Percentiles rank a stretch among this genome's conserved stretches.
phyloP scores from a whole-genome alignment of 53 echinoderm and acorn worm genomes.

The Paelopatides confundens region DNA sequence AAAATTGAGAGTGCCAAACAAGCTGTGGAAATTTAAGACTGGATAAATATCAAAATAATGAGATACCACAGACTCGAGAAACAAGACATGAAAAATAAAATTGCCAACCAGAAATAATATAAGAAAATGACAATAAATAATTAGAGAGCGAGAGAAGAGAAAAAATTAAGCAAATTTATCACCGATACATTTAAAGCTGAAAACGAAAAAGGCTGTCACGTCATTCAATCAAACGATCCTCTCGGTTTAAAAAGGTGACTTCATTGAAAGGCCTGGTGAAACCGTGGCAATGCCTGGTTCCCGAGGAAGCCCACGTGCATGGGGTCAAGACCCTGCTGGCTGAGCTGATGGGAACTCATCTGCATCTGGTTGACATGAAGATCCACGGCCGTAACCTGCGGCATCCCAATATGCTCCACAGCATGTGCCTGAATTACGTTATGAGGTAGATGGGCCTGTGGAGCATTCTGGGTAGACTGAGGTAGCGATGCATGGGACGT shows the following conservation, averaged over 20 bases:
- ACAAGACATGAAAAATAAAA: not conserved
- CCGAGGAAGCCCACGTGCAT: constrained; percentile 74
- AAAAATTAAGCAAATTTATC: not conserved
- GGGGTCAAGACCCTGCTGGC: constrained; percentile 64
- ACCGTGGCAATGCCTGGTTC: constrained; percentile 89
- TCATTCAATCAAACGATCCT: constrained; percentile 19
- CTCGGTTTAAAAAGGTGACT: constrained; percentile 35
- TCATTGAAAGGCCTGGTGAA: constrained; percentile 99
- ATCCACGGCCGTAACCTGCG: constrained; percentile 62
- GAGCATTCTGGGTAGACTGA: constrained; percentile 74
- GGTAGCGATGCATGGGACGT: constrained; percentile 77
- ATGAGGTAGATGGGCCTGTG: constrained; percentile 84
- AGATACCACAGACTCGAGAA: not conserved
- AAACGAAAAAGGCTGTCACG: constrained; percentile 41
- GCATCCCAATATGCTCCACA: constrained; percentile 65
- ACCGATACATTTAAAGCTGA: constrained; percentile 27
- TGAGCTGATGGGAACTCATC: constrained; percentile 55
- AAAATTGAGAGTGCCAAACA: not conserved
- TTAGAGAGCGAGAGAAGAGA: not conserved
- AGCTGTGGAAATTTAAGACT: constrained; percentile 38
- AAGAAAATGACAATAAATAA: not conserved
- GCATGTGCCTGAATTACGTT: constrained; percentile 60
- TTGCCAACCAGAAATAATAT: not conserved
- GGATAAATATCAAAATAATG: not conserved
- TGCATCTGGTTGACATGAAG: constrained; percentile 71